Evolutionary conservation across 2,888 invertebrate genomes (phyloP).

Genomic region (Diachrysia chrysitis): DNA sequence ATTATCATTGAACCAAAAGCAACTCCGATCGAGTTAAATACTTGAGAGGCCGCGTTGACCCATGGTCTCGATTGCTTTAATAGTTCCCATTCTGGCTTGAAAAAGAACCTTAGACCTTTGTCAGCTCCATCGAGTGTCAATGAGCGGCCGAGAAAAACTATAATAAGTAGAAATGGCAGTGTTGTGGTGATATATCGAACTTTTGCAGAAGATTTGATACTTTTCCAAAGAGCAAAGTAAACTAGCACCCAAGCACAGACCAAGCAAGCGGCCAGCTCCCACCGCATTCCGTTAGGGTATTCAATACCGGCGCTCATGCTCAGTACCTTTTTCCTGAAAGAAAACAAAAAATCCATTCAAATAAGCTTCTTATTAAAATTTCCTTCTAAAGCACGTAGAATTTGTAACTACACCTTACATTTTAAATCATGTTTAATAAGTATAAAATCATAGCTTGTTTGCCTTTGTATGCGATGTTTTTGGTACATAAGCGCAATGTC

Average conservation of each 20-base stretch:
- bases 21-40: conserved; percentile 97
- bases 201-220: conserved; percentile 97
- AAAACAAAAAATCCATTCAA: conserved; percentile 43
- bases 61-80: conserved; percentile 96
- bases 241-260: conserved; percentile 98
- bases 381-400: not conserved
- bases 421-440: not conserved
- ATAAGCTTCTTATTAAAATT: not conserved
- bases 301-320: conserved; percentile 95
- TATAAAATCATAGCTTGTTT: not conserved
- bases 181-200: conserved; percentile 98
- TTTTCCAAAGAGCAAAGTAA: conserved; percentile 99
- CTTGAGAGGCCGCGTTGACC: conserved; percentile 97
- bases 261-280: conserved; percentile 97
- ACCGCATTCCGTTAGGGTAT: conserved; percentile 93
- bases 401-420: not conserved
- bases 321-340: conserved; percentile 94
- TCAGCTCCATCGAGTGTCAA: conserved; percentile 96
- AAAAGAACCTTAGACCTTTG: conserved; percentile 95
- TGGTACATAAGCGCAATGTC: conserved; percentile 2
- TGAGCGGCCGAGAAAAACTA: conserved; percentile 96
- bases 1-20: conserved; percentile 96
- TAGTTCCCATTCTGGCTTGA: conserved; percentile 95
- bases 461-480: not conserved
- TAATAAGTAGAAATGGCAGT: conserved; percentile 96